Conservation (phyloP, 2,113 vertebrate genomes). For the Myanophis thanlyinensis region DNA sequence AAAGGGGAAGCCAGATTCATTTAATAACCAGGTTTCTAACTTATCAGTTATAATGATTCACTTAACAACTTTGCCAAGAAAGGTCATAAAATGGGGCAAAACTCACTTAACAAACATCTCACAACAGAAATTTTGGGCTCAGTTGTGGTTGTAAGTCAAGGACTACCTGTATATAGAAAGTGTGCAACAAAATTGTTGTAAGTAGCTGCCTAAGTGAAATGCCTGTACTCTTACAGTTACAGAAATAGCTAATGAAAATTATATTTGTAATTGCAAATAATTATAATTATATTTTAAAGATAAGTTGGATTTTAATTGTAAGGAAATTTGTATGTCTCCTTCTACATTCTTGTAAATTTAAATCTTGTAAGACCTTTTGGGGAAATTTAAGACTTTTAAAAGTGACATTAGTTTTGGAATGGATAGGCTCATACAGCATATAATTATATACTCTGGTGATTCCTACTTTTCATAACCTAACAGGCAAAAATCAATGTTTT, state of each 20-base stretch:
- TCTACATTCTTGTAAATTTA: neutral
- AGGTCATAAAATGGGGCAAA: too few species aligned
- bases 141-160: too few species aligned
- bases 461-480: conserved; percentile 39
- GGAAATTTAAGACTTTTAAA: neutral
- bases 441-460: conserved; percentile 35
- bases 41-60: too few species aligned
- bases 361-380: neutral
- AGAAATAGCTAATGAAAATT: neutral
- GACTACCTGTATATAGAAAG: neutral
- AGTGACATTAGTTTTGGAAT: neutral
- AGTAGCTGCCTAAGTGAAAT: neutral
- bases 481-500: conserved; percentile 28
- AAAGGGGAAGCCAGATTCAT: too few species aligned
- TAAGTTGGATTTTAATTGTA: neutral
- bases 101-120: too few species aligned
- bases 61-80: too few species aligned
- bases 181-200: neutral
- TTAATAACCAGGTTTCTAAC: too few species aligned
- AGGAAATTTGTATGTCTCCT: neutral
- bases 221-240: neutral
- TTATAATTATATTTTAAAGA: neutral
- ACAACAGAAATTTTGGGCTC: too few species aligned
- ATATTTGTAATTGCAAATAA: neutral
- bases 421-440: neutral